Evolutionary conservation across 2,888 invertebrate genomes (phyloP).

Genomic region (Linyphia triangularis): DNA sequence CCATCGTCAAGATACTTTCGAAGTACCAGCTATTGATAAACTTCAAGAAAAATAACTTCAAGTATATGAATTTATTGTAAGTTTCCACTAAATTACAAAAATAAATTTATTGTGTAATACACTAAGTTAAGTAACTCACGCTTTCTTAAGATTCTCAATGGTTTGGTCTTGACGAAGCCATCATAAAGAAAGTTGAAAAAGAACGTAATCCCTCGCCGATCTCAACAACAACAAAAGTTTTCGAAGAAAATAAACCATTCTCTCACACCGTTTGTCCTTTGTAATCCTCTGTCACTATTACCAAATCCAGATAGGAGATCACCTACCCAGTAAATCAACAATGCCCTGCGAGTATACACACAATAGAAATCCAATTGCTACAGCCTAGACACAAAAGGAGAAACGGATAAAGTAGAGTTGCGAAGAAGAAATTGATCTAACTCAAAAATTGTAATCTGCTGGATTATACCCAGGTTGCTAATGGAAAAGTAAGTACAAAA

Average conservation of each 20-base stretch:
- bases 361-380: slow-evolving; percentile 13
- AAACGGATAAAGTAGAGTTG: background rate
- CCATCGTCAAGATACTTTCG: no score
- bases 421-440: slow-evolving; percentile 28
- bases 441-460: slow-evolving; percentile 32
- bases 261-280: background rate
- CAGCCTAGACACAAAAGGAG: background rate
- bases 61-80: no score
- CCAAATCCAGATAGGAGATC: background rate
- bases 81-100: no score
- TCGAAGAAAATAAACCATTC: background rate
- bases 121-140: no score
- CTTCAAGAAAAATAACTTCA: no score
- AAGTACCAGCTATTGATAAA: no score
- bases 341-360: slow-evolving; percentile 8
- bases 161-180: no score
- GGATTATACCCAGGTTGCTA: slow-evolving; percentile 9
- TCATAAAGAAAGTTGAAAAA: no score
- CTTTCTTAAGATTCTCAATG: no score
- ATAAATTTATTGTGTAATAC: no score
- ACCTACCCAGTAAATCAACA: slow-evolving; percentile 1
- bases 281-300: background rate
- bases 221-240: background rate
- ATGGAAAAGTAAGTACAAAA: slow-evolving; percentile 5
- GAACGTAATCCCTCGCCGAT: no score